These are phyloP conservation scores for Phrynocephalus guinanensis DNA, from an alignment of 2,797 vertebrate genomes.

Conservation along the genomic window DNA sequence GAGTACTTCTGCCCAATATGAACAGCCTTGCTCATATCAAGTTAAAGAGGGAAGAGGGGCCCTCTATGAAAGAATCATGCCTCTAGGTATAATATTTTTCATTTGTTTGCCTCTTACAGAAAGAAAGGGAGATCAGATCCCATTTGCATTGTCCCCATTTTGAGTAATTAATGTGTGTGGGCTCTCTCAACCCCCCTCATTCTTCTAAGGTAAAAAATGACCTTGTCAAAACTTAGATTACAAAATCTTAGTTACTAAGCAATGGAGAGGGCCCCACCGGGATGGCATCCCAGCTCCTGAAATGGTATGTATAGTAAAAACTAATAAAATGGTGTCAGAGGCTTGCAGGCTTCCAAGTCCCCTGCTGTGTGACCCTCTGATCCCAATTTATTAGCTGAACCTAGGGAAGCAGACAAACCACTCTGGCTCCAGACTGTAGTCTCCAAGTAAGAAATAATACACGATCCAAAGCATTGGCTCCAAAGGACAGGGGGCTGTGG, in stretches of 20 bases:
- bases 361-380: constrained; percentile 81
- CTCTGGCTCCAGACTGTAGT: constrained; percentile 81
- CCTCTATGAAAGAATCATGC: constrained; percentile 2
- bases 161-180: constrained; percentile 84
- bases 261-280: constrained; percentile 78
- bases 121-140: constrained; percentile 65
- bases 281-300: constrained; percentile 79
- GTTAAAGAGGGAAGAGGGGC: constrained; percentile 17
- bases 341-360: constrained; percentile 82
- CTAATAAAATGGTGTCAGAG: constrained; percentile 85
- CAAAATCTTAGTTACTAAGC: constrained; percentile 84
- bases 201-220: constrained; percentile 82
- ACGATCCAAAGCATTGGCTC: constrained; percentile 73
- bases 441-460: constrained; percentile 77
- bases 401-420: constrained; percentile 81
- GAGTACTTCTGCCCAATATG: constrained; percentile 5
- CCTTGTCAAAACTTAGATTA: constrained; percentile 84
- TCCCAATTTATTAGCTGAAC: constrained; percentile 86
- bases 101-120: constrained; percentile 54
- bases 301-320: constrained; percentile 83
- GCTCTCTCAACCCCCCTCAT: constrained; percentile 69
- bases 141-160: constrained; percentile 78
- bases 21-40: constrained; percentile 39
- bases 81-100: constrained; percentile 52
- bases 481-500: constrained; percentile 60